Conservation (phyloP, 1,140 invertebrate genomes). For the Geopemphigus sp. region DNA sequence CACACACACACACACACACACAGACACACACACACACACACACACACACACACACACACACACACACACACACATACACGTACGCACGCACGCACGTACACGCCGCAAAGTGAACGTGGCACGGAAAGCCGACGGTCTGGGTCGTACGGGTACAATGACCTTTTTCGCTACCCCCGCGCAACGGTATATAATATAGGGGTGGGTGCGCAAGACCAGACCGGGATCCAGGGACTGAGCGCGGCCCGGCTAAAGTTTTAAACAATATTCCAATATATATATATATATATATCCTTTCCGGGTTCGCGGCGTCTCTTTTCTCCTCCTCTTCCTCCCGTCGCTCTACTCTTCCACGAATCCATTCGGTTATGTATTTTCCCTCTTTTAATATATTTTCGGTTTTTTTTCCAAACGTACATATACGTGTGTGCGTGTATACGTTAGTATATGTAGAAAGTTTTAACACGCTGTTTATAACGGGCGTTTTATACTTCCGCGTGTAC, state of each 20-base stretch:
- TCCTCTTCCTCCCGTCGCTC: background rate
- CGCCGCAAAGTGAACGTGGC: too few relatives aligned
- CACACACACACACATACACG: background rate
- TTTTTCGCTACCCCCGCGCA: slow-evolving; percentile 4
- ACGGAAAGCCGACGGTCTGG: slow-evolving; percentile 32
- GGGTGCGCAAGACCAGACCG: background rate
- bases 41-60: background rate
- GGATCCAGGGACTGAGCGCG: slow-evolving; percentile 40
- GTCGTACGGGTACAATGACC: slow-evolving; percentile 46
- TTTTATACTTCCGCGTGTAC: too few relatives aligned
- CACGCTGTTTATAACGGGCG: too few relatives aligned
- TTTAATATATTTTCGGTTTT: background rate
- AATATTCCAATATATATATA: slow-evolving; percentile 7
- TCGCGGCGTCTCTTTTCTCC: too few relatives aligned
- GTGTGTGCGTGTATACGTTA: too few relatives aligned
- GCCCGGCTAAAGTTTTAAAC: slow-evolving; percentile 45
- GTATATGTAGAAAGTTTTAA: too few relatives aligned
- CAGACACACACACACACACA: slow-evolving; percentile 13
- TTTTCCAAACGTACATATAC: too few relatives aligned
- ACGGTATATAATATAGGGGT: too few relatives aligned
- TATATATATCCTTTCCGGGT: background rate
- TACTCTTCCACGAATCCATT: background rate
- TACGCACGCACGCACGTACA: background rate
- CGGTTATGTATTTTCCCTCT: too few relatives aligned
- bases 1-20: slow-evolving; percentile 11